These are phyloP conservation scores for Erinaceus europaeus DNA, from an alignment of 2,113 vertebrate species.

Conservation along the genomic window DNA sequence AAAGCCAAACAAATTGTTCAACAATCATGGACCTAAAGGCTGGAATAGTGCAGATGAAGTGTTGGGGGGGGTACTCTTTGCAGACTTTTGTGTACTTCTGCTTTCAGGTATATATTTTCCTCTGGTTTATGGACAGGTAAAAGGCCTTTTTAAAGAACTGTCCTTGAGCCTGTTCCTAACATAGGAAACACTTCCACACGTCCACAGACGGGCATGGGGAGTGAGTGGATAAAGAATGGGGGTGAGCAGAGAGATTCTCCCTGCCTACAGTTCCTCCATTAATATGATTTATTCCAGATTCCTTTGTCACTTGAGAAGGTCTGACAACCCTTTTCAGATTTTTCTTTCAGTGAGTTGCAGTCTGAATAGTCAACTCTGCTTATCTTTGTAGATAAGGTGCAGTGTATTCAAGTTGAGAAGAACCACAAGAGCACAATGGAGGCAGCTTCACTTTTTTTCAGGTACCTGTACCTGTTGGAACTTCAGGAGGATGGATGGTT, in stretches of 20 bases:
- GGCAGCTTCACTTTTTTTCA: constrained; percentile 67
- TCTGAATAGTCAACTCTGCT: neutral
- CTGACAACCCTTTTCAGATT: neutral
- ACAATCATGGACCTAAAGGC: no score
- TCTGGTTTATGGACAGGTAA: no score
- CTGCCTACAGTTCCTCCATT: neutral
- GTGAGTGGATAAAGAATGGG: neutral
- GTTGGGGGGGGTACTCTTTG: no score
- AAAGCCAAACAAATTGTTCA: no score
- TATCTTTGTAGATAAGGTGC: constrained; percentile 62
- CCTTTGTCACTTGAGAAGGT: neutral
- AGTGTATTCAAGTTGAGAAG: constrained; percentile 60
- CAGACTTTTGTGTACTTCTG: no score
- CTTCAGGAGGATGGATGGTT: constrained; percentile 74
- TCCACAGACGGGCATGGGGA: neutral
- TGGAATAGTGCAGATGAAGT: no score
- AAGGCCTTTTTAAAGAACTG: neutral
- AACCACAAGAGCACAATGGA: constrained; percentile 28
- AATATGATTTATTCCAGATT: neutral
- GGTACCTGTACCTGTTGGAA: constrained; percentile 48
- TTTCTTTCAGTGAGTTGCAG: neutral
- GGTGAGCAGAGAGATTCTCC: neutral
- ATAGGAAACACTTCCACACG: neutral
- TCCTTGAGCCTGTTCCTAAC: neutral
- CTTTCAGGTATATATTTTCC: no score